phyloP scores from a whole-genome alignment of 2,888 invertebrate genomes.

The Drosophila nr. perissopoda region DNA sequence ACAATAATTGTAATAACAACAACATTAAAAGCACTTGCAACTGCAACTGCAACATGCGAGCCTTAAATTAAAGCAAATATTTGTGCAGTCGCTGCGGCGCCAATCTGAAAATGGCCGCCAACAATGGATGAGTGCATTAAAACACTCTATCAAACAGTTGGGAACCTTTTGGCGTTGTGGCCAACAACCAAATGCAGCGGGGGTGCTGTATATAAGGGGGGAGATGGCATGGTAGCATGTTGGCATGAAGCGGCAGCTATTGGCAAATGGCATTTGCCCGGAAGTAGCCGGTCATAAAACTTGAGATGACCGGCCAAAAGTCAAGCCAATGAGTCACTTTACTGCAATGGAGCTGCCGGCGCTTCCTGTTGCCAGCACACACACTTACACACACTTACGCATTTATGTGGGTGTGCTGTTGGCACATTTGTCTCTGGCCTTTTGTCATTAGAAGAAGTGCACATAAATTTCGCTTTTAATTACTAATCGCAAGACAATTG shows the following conservation, averaged over 20 bases:
- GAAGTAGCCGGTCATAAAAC: conserved; percentile 82
- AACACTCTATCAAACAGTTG: conserved; percentile 72
- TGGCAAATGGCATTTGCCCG: conserved; percentile 71
- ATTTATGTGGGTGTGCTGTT: conserved; percentile 13
- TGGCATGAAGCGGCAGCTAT: not conserved
- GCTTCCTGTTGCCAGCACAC: conserved; percentile 22
- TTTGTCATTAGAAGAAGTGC: conserved; percentile 72
- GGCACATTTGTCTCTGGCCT: conserved; percentile 66
- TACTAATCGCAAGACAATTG: conserved; percentile 76
- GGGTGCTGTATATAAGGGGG: conserved; percentile 21
- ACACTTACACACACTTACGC: too few relatives aligned
- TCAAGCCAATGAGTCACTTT: conserved; percentile 79
- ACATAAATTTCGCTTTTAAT: conserved; percentile 79
- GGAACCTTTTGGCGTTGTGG: conserved; percentile 60
- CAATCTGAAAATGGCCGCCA: conserved; percentile 60
- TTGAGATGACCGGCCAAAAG: conserved; percentile 74
- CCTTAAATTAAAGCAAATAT: conserved; percentile 77
- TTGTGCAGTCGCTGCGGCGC: conserved; percentile 74
- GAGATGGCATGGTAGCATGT: not conserved
- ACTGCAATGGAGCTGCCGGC: conserved; percentile 61
- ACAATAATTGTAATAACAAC: conserved; percentile 33
- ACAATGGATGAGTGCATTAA: conserved; percentile 76
- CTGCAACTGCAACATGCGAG: conserved; percentile 70
- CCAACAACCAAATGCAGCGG: conserved; percentile 47
- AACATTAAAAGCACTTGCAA: conserved; percentile 34